Conservation (phyloP, 2,888 invertebrate genomes). For the Mayetiola destructor region DNA sequence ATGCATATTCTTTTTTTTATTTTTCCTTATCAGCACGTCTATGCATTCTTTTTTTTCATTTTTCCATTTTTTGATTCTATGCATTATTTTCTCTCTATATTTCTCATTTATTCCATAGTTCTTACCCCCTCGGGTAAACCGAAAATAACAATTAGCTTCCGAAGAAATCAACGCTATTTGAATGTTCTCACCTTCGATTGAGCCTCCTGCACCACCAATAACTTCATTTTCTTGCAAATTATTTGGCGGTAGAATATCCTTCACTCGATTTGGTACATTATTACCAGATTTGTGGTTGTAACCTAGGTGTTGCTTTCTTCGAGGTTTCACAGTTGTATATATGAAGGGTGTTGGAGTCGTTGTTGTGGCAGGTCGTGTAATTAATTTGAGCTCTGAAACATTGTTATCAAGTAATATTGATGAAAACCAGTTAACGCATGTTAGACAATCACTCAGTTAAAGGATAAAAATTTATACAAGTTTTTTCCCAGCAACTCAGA, state of each 20-base stretch:
- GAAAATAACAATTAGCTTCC: no score
- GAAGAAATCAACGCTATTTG: no score
- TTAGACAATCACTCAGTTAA: neutral
- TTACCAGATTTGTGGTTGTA: slow-evolving; percentile 34
- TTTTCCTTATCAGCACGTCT: no score
- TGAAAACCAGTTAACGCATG: neutral
- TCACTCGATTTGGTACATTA: slow-evolving; percentile 23
- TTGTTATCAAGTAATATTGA: neutral
- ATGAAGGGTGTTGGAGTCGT: slow-evolving; percentile 28
- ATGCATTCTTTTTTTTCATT: no score
- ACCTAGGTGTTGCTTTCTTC: slow-evolving; percentile 27
- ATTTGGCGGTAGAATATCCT: slow-evolving; percentile 32
- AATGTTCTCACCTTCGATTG: slow-evolving; percentile 23
- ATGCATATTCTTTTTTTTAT: no score
- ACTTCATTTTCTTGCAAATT: slow-evolving; percentile 32
- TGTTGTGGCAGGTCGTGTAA: slow-evolving; percentile 23
- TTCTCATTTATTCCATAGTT: no score
- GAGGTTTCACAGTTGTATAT: slow-evolving; percentile 28
- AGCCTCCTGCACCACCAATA: slow-evolving; percentile 18
- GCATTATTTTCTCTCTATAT: no score
- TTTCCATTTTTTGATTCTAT: no score
- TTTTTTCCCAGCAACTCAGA: no score
- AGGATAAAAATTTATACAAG: no score
- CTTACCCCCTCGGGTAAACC: no score
- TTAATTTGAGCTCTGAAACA: slow-evolving; percentile 7